These are phyloP conservation scores for Pecten maximus DNA, from an alignment of 2,888 invertebrate species.

Conservation along the genomic window DNA sequence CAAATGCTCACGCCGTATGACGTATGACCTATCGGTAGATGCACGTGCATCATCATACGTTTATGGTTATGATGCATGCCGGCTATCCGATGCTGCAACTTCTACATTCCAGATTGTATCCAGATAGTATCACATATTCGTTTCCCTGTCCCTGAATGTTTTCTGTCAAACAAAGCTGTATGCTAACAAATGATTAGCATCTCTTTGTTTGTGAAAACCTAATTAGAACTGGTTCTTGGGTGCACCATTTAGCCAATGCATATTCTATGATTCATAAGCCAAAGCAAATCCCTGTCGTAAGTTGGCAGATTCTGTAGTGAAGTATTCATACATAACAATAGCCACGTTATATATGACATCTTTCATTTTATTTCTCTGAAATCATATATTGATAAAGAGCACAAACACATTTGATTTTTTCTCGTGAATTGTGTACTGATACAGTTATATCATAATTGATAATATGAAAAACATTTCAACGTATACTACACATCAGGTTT, in stretches of 20 bases:
- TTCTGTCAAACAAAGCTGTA: neutral
- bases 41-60: neutral
- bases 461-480: too few species aligned
- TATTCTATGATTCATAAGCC: neutral
- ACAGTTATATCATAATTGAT: too few species aligned
- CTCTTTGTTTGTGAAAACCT: neutral
- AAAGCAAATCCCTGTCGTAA: neutral
- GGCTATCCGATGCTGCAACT: neutral
- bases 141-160: neutral
- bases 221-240: neutral
- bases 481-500: too few species aligned
- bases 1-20: neutral
- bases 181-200: neutral
- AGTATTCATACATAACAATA: neutral
- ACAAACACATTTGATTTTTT: too few species aligned
- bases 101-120: too few species aligned
- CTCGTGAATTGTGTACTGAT: too few species aligned
- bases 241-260: neutral
- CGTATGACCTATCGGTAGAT: neutral
- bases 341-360: neutral
- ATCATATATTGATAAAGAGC: too few species aligned
- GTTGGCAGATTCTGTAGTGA: neutral
- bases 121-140: too few species aligned
- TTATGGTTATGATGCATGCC: neutral
- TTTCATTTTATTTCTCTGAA: too few species aligned